These are phyloP conservation scores for Camelus dromedarius DNA, from an alignment of 2,113 vertebrate species.

Conservation along the genomic window DNA sequence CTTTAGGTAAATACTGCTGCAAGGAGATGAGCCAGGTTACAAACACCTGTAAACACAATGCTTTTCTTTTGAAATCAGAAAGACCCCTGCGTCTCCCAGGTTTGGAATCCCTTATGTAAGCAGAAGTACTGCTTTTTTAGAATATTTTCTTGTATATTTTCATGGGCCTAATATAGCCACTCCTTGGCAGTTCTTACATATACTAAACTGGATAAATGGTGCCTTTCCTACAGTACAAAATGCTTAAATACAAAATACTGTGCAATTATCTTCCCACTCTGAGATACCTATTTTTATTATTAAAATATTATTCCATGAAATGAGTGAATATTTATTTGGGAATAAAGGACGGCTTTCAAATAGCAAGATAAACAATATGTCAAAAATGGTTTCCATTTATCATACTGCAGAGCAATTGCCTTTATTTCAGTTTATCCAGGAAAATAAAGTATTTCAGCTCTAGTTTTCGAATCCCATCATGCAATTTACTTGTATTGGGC, in stretches of 20 bases:
- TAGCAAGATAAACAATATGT: background rate
- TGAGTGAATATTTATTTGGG: background rate
- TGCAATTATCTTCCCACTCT: background rate
- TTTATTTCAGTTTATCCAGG: slow-evolving; percentile 62
- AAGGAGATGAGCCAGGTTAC: background rate
- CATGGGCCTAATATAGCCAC: background rate
- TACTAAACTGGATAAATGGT: background rate
- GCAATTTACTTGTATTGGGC: background rate
- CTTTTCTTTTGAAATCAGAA: slow-evolving; percentile 42
- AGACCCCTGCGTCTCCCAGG: background rate
- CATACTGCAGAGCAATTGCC: background rate
- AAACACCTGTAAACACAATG: background rate
- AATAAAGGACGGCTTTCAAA: background rate
- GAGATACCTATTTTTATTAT: background rate
- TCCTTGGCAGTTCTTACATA: background rate
- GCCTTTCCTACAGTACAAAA: background rate
- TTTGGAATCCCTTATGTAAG: background rate
- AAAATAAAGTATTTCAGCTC: slow-evolving; percentile 67
- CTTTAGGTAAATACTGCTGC: background rate
- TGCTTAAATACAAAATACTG: background rate
- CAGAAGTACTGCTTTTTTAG: background rate
- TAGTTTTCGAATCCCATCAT: slow-evolving; percentile 40
- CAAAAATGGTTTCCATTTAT: background rate
- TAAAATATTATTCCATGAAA: background rate
- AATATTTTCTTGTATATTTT: background rate